These are phyloP conservation scores for Lamellibrachia columna DNA, from an alignment of 2,888 invertebrate genomes.

Conservation along the genomic window DNA sequence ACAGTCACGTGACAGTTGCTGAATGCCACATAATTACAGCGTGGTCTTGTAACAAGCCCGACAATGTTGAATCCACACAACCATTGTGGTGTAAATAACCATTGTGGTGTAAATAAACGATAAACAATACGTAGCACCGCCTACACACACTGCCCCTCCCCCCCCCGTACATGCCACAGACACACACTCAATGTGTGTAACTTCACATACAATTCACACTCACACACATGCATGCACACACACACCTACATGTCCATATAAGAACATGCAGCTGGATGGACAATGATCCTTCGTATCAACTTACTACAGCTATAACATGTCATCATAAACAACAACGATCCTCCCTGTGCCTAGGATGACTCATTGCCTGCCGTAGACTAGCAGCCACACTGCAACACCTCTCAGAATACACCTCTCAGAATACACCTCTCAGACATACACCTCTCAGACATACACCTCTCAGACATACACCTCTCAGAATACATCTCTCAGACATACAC, in stretches of 20 bases:
- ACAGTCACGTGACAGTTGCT: not conserved
- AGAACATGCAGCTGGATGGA: not conserved
- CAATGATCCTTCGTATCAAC: not conserved
- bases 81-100: not conserved
- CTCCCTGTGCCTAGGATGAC: not conserved
- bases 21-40: not conserved
- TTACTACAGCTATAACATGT: not conserved
- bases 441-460: too few relatives aligned
- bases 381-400: too few relatives aligned
- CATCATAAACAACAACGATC: not conserved
- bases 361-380: not conserved
- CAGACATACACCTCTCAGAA: too few relatives aligned
- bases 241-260: not conserved
- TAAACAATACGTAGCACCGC: not conserved
- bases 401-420: too few relatives aligned
- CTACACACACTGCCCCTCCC: not conserved
- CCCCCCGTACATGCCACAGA: too few relatives aligned
- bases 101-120: not conserved
- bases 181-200: not conserved
- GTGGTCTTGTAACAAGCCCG: not conserved
- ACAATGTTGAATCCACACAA: not conserved
- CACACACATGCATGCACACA: not conserved
- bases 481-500: too few relatives aligned
- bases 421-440: too few relatives aligned
- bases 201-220: not conserved